Conservation (phyloP, 2,888 invertebrate species). For the Syritta pipiens region DNA sequence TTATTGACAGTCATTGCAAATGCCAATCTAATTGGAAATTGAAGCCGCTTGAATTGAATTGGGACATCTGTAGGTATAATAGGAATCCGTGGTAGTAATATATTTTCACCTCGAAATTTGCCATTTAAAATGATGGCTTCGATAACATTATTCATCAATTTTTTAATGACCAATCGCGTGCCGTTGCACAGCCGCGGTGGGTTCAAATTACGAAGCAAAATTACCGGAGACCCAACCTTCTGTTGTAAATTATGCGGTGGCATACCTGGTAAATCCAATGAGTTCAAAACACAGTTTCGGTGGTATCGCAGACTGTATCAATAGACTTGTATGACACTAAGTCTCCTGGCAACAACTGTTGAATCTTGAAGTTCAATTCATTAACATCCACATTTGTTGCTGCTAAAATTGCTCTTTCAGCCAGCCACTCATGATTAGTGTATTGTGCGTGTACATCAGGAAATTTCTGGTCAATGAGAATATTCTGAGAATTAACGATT, state of each 20-base stretch:
- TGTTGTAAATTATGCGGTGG: conserved; percentile 7
- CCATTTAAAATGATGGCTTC: conserved; percentile 23
- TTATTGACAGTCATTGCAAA: too few relatives aligned
- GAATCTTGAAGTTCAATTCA: conserved; percentile 33
- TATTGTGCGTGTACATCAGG: conserved; percentile 14
- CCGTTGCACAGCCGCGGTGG: conserved; percentile 1
- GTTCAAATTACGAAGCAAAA: conserved; percentile 20
- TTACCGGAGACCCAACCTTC: conserved; percentile 17
- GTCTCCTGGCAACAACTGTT: conserved; percentile 30
- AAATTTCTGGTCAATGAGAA: neutral
- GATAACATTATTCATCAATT: conserved; percentile 15
- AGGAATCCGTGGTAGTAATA: conserved; percentile 72
- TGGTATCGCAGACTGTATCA: conserved; percentile 14
- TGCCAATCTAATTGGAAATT: conserved; percentile 71
- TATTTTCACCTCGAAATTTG: conserved; percentile 25
- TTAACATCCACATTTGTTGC: conserved; percentile 27
- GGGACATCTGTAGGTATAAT: conserved; percentile 72
- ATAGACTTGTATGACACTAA: conserved; percentile 12
- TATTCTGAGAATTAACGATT: conserved; percentile 35
- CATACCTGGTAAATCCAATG: conserved; percentile 4
- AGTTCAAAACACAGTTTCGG: too few relatives aligned
- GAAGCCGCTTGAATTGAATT: conserved; percentile 72
- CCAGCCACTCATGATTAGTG: conserved; percentile 18
- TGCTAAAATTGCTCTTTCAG: conserved; percentile 39
- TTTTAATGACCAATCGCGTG: conserved; percentile 1